Evolutionary conservation across 2,797 vertebrate genomes (phyloP).

Genomic region (Coracias cyanogaster): DNA sequence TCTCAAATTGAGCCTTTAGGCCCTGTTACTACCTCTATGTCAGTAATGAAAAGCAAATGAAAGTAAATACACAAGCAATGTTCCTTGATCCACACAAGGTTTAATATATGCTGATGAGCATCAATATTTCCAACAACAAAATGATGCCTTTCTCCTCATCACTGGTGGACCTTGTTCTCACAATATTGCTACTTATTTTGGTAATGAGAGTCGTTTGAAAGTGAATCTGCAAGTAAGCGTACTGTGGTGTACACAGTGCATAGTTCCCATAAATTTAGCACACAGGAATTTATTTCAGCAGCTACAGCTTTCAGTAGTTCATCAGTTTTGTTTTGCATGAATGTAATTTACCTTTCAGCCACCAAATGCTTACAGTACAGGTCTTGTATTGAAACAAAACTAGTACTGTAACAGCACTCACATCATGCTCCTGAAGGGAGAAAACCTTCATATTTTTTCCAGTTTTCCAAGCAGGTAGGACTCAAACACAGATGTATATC

Average conservation of each 20-base stretch:
- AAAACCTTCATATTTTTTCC: constrained; percentile 61
- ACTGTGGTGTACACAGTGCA: constrained; percentile 49
- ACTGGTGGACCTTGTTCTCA: constrained; percentile 48
- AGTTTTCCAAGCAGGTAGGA: constrained; percentile 75
- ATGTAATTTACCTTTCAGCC: constrained; percentile 78
- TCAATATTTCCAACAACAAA: constrained; percentile 69
- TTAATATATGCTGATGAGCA: constrained; percentile 36
- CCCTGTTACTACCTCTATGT: not conserved
- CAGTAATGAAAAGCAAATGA: constrained; percentile 36
- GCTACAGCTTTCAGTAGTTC: constrained; percentile 77
- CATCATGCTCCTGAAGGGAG: constrained; percentile 58
- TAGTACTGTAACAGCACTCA: constrained; percentile 75
- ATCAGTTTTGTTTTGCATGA: constrained; percentile 77
- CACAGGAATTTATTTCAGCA: constrained; percentile 76
- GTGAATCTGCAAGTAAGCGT: constrained; percentile 60
- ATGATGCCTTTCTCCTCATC: constrained; percentile 23
- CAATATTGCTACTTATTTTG: constrained; percentile 51
- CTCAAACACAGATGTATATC: constrained; percentile 59
- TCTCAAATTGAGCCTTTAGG: not conserved
- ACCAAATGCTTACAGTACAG: constrained; percentile 72
- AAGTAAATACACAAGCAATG: constrained; percentile 21
- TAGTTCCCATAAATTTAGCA: constrained; percentile 71
- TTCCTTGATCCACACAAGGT: constrained; percentile 11
- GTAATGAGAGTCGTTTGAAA: constrained; percentile 43
- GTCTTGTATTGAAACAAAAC: constrained; percentile 82